Evolutionary conservation across 2,113 vertebrate genomes (phyloP).

Genomic region (Amblyopsis rosae): DNA sequence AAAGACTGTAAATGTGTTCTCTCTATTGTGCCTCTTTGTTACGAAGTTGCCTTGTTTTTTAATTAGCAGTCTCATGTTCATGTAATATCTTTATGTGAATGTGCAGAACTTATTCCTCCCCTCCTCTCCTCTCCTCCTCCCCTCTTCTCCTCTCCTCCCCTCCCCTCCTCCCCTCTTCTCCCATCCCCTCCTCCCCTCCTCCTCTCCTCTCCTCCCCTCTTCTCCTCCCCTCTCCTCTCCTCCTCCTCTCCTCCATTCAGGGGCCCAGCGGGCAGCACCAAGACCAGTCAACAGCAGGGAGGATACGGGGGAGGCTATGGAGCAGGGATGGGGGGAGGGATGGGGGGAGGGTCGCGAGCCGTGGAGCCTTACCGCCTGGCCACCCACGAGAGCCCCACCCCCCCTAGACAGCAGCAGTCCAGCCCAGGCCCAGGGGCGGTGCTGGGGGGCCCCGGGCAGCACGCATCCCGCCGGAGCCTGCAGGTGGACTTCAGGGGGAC

Average conservation of each 20-base stretch:
- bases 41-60: too few species aligned
- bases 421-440: constrained; percentile 43
- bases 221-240: too few species aligned
- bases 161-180: constrained; percentile 24
- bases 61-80: too few species aligned
- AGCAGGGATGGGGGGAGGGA: constrained; percentile 48
- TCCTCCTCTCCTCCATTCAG: constrained; percentile 23
- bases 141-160: constrained; percentile 14
- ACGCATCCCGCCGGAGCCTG: constrained; percentile 73
- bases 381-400: constrained; percentile 68
- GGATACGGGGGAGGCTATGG: constrained; percentile 45
- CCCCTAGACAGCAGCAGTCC: constrained; percentile 67
- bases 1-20: too few species aligned
- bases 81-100: too few species aligned
- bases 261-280: constrained; percentile 61
- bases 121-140: not conserved
- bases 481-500: constrained; percentile 75
- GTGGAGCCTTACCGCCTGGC: constrained; percentile 71
- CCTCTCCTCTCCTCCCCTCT: too few species aligned
- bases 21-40: too few species aligned
- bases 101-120: too few species aligned
- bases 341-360: constrained; percentile 53
- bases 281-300: constrained; percentile 61
- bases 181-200: too few species aligned
- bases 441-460: constrained; percentile 60